Evolutionary conservation across 2,797 vertebrate genomes (phyloP).

Genomic region (Cichlasoma orientale): DNA sequence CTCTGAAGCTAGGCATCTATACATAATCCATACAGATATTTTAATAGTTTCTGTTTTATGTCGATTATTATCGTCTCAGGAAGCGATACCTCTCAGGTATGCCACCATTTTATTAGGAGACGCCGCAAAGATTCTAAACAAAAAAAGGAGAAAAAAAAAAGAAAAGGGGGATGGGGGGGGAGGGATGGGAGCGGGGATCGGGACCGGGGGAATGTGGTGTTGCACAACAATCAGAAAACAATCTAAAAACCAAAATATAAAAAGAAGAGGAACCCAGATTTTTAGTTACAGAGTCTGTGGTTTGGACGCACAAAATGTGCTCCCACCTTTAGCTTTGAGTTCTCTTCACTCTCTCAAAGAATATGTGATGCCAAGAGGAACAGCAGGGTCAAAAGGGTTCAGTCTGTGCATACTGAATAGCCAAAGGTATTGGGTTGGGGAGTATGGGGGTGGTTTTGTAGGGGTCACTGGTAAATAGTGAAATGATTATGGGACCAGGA

Average conservation of each 20-base stretch:
- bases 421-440: constrained; percentile 39
- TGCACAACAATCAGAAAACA: constrained; percentile 48
- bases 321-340: constrained; percentile 46
- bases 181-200: not conserved
- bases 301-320: constrained; percentile 42
- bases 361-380: constrained; percentile 53
- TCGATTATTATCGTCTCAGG: constrained; percentile 84
- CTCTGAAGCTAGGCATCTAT: constrained; percentile 77
- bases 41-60: constrained; percentile 71
- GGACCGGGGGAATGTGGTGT: not conserved
- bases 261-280: constrained; percentile 50
- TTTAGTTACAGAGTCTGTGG: constrained; percentile 60
- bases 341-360: constrained; percentile 59
- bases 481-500: constrained; percentile 15
- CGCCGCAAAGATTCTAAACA: constrained; percentile 67
- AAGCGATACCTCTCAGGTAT: constrained; percentile 78
- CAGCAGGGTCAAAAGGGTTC: constrained; percentile 50
- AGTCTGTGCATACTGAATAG: constrained; percentile 69
- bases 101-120: constrained; percentile 73
- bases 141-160: not conserved
- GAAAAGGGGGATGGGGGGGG: not conserved
- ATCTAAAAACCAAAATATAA: constrained; percentile 56
- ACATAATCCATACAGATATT: constrained; percentile 80
- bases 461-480: constrained; percentile 11
- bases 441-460: constrained; percentile 1